These are phyloP conservation scores for Spodoptera litura DNA, from an alignment of 1,140 invertebrate species.

Conservation along the genomic window DNA sequence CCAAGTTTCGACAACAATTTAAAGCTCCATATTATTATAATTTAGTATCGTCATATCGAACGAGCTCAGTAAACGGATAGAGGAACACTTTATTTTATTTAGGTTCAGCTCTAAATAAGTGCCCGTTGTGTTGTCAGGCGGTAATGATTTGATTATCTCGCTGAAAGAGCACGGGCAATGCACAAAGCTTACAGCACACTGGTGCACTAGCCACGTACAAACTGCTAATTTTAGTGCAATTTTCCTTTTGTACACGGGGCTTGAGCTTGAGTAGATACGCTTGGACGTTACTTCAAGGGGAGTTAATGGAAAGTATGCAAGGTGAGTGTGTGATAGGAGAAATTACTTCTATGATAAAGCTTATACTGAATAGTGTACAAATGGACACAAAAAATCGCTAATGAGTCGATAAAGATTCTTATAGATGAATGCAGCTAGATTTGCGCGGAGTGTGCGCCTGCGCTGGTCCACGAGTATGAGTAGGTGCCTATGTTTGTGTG, in stretches of 20 bases:
- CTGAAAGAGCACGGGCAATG: slow-evolving; percentile 72
- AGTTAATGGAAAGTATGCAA: slow-evolving; percentile 35
- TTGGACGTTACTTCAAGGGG: background rate
- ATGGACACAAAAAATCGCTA: slow-evolving; percentile 28
- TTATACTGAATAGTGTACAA: slow-evolving; percentile 41
- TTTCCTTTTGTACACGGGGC: slow-evolving; percentile 20
- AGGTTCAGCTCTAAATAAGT: slow-evolving; percentile 70
- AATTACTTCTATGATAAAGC: slow-evolving; percentile 40
- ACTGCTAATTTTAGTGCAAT: slow-evolving; percentile 45
- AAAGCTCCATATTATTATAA: slow-evolving; percentile 58
- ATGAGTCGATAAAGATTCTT: slow-evolving; percentile 50
- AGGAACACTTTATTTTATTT: slow-evolving; percentile 58
- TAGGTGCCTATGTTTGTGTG: slow-evolving; percentile 13
- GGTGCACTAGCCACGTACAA: slow-evolving; percentile 57
- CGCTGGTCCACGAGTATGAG: slow-evolving; percentile 39
- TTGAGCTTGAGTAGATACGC: slow-evolving; percentile 13
- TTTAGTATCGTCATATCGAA: slow-evolving; percentile 51
- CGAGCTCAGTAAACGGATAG: slow-evolving; percentile 47
- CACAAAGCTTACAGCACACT: slow-evolving; percentile 61
- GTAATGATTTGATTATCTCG: slow-evolving; percentile 79
- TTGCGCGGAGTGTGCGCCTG: slow-evolving; percentile 47
- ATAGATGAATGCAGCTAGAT: slow-evolving; percentile 38
- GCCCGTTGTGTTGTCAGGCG: slow-evolving; percentile 67
- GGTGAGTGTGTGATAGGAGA: slow-evolving; percentile 2
- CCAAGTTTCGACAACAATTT: slow-evolving; percentile 49